Base-by-base conservation (phyloP, 2,888 invertebrate species). In the Coenonympha glycerion region DNA sequence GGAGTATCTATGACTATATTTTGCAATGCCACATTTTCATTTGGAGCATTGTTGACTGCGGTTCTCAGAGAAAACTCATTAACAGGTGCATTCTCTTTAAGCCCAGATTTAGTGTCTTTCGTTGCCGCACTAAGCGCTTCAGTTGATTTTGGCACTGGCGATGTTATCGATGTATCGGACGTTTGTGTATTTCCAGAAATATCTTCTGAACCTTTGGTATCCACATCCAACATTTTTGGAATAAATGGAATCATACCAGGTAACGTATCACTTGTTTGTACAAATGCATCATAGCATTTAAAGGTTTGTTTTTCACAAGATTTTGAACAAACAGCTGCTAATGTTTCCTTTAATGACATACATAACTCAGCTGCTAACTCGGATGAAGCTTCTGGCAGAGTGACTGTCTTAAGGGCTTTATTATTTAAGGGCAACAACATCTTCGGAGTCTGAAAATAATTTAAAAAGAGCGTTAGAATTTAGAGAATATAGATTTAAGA, bases 351-450 rank as follows among this genome's bases (percentile, higher is more conserved):
- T 31, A 80, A 62, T 47, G 71, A 61, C 31, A 56, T 57, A 59
- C 88, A 88, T 44, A 88, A 60, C 54, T 81, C 70, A 50, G 76
- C 63, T 9, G 71, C 55, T 31, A 80, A 55, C 15, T 70, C 71
- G 5, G 65, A 39, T 4, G 69, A 69, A 44, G 69, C 59, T 31
- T 61, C 60, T 6, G 87, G 80, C 46, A 88, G 61, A 6, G 68
- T 79, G 31, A 88, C 40, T 53, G 67, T 73, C 8, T 66, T 73
- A 26, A 88, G 69, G 48, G 75, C 65, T 61, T 68, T 71, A 45
- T 87, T 79, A 46, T 71, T 76, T n/a, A n/a, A n/a, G n/a, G n/a
- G n/a, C 1, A 72, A 65, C 56, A 88, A 83, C 1, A 59, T 65
- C 26, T 81, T 78, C 6, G 75, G 58, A 34, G 69, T 57, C 87